Evolutionary conservation across 2,113 vertebrate genomes (phyloP).

Genomic region (Aegotheles bennettii): DNA sequence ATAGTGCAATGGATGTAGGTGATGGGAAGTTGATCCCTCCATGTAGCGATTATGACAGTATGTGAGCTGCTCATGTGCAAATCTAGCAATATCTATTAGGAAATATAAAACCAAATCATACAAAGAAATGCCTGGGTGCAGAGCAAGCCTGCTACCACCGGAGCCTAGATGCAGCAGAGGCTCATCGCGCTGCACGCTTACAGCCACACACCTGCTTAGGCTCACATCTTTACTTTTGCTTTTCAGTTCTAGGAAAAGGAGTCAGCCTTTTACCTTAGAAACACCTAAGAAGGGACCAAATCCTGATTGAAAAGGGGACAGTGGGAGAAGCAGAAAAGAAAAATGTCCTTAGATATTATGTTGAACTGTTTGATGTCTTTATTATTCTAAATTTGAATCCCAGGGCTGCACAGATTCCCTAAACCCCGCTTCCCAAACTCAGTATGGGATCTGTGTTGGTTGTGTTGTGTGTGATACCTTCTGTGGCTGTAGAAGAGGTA

Average conservation of each 20-base stretch:
- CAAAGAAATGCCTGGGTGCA: slow-evolving; percentile 12
- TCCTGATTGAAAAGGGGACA: not conserved
- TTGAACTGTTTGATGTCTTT: not conserved
- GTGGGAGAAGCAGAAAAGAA: not conserved
- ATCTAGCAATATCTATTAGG: not conserved
- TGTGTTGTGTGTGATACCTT: not conserved
- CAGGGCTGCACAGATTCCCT: not conserved
- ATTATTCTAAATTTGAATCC: not conserved
- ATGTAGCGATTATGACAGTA: slow-evolving; percentile 28
- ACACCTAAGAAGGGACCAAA: not conserved
- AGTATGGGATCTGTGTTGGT: not conserved
- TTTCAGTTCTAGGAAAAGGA: not conserved
- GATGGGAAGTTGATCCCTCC: slow-evolving; percentile 35
- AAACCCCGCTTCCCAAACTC: not conserved
- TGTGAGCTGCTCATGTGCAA: slow-evolving; percentile 23
- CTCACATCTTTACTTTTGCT: not conserved
- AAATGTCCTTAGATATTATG: not conserved
- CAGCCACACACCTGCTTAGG: fast-evolving
- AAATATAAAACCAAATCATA: not conserved
- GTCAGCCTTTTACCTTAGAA: not conserved
- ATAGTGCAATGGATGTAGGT: slow-evolving; percentile 32
- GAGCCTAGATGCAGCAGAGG: not conserved
- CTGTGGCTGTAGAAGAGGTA: not conserved
- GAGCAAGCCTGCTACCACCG: not conserved
- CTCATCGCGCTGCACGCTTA: not conserved